A percentile compares a stretch with the other conserved stretches of the same genome.
Evolutionary conservation across 2,797 vertebrate genomes (phyloP).

Genomic region (Neosilurus mollespiculum): DNA sequence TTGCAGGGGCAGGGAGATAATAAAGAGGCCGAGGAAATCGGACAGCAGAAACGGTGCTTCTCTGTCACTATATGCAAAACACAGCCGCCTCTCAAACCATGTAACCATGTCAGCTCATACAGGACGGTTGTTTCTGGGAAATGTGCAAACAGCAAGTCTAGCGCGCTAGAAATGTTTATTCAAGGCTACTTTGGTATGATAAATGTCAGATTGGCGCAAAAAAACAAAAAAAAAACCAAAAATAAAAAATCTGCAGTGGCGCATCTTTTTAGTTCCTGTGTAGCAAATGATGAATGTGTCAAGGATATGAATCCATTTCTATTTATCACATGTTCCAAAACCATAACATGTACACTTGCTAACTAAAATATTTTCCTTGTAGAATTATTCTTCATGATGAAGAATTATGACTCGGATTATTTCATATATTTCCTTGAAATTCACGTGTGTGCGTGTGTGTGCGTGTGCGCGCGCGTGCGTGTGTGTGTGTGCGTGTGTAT

Average conservation of each 20-base stretch:
- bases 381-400: not conserved
- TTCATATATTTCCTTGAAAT: not conserved
- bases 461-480: not conserved
- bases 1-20: slow-evolving; percentile 73
- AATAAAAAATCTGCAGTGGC: not conserved
- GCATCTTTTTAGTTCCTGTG: not conserved
- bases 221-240: too few relatives aligned
- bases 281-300: not conserved
- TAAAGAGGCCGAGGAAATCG: slow-evolving; percentile 73
- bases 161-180: slow-evolving; percentile 1
- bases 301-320: not conserved
- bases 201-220: not conserved
- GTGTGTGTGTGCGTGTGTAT: not conserved
- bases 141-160: not conserved
- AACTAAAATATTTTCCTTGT: not conserved
- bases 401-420: not conserved
- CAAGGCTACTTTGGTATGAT: not conserved
- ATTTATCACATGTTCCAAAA: not conserved
- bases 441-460: not conserved
- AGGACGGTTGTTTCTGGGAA: slow-evolving; percentile 1
- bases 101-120: slow-evolving; percentile 28
- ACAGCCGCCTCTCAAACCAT: slow-evolving; percentile 59
- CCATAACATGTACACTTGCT: not conserved
- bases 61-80: slow-evolving; percentile 49
- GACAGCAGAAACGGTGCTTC: slow-evolving; percentile 54